These are phyloP conservation scores for Solen grandis DNA, from an alignment of 1,140 invertebrate species.

Conservation along the genomic window DNA sequence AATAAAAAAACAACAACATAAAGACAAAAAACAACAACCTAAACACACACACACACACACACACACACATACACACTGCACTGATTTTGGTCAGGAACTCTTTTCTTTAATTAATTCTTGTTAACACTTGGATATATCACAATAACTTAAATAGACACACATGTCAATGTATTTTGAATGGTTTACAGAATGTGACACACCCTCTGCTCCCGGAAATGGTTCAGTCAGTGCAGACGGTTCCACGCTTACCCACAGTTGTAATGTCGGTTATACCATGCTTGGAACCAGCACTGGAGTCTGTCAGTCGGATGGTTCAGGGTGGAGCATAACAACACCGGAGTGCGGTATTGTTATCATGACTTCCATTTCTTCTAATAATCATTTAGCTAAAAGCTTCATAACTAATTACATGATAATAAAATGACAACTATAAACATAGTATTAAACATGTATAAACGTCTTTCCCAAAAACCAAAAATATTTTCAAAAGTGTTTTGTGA, in stretches of 20 bases:
- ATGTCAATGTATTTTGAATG: neutral
- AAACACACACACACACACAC: no score
- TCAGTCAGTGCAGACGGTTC: neutral
- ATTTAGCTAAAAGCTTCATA: no score
- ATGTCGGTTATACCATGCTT: slow-evolving; percentile 12
- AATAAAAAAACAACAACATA: neutral
- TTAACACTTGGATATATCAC: neutral
- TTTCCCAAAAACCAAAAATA: neutral
- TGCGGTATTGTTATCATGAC: slow-evolving; percentile 23
- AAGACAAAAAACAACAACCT: neutral
- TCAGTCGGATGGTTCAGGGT: slow-evolving; percentile 26
- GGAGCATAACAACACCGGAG: slow-evolving; percentile 24
- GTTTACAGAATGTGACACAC: slow-evolving; percentile 25
- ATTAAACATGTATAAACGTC: neutral
- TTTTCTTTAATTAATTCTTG: neutral
- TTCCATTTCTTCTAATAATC: neutral
- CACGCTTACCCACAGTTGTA: slow-evolving; percentile 6
- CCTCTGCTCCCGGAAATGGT: slow-evolving; percentile 20
- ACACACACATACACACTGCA: neutral
- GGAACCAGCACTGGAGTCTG: slow-evolving; percentile 16
- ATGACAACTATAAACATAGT: no score
- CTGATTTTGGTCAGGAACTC: neutral
- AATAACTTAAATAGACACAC: neutral
- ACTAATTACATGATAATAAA: no score
- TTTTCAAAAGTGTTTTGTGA: neutral